Conservation (phyloP, 2,888 invertebrate species). For the Mactromeris polynyma region DNA sequence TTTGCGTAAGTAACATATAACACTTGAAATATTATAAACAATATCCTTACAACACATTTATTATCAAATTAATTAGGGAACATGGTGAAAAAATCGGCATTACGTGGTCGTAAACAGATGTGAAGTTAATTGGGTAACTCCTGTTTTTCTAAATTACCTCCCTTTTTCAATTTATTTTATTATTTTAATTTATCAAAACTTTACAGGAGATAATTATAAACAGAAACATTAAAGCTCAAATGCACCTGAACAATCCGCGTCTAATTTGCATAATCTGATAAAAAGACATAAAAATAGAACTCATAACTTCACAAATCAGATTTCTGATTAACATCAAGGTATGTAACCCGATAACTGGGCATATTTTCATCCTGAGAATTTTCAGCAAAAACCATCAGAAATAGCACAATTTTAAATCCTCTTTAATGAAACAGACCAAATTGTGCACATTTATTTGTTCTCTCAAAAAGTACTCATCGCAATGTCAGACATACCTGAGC, state of each 20-base stretch:
- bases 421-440: too few relatives aligned
- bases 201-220: background rate
- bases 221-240: background rate
- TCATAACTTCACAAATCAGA: background rate
- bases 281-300: background rate
- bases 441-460: too few relatives aligned
- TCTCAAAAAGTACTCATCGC: too few relatives aligned
- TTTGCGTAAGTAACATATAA: background rate
- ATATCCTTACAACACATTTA: background rate
- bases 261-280: conserved; percentile 6
- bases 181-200: background rate
- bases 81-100: background rate
- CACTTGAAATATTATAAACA: background rate
- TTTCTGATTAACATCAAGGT: too few relatives aligned
- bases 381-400: too few relatives aligned
- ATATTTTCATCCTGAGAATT: too few relatives aligned
- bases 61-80: background rate
- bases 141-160: background rate
- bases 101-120: background rate
- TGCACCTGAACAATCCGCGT: background rate
- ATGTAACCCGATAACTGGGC: too few relatives aligned
- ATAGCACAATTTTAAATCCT: too few relatives aligned
- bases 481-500: too few relatives aligned
- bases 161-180: background rate
- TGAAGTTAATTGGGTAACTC: background rate